Percentiles rank a stretch among this genome's conserved stretches.
Conservation (phyloP, 2,113 vertebrate genomes). For the Oceanites oceanicus region DNA sequence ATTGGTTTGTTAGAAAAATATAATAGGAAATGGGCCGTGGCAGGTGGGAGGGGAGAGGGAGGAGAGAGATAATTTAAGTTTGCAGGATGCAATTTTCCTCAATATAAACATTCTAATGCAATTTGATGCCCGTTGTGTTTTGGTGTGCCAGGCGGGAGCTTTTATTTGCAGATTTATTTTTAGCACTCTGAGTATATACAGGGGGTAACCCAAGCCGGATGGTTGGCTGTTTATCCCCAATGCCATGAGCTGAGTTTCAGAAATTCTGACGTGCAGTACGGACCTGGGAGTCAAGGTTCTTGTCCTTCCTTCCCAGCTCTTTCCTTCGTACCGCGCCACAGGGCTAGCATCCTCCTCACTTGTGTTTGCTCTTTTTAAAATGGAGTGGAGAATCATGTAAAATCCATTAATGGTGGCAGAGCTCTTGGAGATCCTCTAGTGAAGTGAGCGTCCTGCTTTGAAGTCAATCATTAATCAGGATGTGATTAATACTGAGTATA, state of each 20-base stretch:
- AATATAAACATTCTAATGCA: constrained; percentile 92
- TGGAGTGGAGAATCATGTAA: not conserved
- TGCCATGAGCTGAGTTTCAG: not conserved
- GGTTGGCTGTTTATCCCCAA: not conserved
- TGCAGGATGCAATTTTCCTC: constrained; percentile 93
- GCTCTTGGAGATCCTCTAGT: not conserved
- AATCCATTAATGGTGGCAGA: not conserved
- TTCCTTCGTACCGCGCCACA: fast-evolving
- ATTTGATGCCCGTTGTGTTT: constrained; percentile 87
- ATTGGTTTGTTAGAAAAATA: constrained; percentile 88
- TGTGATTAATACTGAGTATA: not conserved
- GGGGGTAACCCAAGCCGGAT: not conserved
- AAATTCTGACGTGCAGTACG: not conserved
- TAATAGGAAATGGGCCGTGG: constrained; percentile 83
- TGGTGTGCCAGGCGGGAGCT: constrained; percentile 68
- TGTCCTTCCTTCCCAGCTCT: not conserved
- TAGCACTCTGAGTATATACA: not conserved
- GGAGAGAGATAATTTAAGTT: constrained; percentile 86
- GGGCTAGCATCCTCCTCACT: not conserved
- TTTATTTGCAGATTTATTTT: constrained; percentile 83
- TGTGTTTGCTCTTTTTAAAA: not conserved
- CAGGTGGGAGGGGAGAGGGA: constrained; percentile 75
- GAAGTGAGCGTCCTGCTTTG: not conserved
- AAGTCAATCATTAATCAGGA: not conserved
- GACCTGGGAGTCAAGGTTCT: not conserved